These are phyloP conservation scores for Ischnura elegans DNA, from an alignment of 2,888 invertebrate species.

Conservation along the genomic window DNA sequence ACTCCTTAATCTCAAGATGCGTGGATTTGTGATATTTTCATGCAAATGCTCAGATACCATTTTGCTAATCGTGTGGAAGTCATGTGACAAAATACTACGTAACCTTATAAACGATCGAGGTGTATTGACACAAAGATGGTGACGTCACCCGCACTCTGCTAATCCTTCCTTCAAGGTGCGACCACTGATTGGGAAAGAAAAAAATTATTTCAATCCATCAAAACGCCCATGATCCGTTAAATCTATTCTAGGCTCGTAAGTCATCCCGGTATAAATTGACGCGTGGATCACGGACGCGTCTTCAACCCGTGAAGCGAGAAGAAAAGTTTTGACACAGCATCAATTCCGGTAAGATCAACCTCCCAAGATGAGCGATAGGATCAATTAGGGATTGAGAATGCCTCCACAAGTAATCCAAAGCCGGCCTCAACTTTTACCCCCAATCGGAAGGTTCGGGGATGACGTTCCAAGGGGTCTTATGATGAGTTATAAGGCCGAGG, in stretches of 20 bases:
- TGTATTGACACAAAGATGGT: too few relatives aligned
- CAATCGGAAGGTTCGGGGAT: neutral
- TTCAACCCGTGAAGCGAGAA: neutral
- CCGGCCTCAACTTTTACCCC: neutral
- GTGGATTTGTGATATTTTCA: too few relatives aligned
- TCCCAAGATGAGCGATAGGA: conserved; percentile 42
- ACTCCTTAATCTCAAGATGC: too few relatives aligned
- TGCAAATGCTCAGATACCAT: too few relatives aligned
- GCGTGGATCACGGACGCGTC: neutral
- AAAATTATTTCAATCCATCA: conserved; percentile 40
- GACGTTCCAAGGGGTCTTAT: too few relatives aligned
- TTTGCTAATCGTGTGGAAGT: too few relatives aligned
- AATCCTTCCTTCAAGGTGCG: neutral
- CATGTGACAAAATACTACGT: too few relatives aligned
- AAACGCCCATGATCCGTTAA: neutral
- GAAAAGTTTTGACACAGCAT: conserved; percentile 50
- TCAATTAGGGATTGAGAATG: conserved; percentile 35
- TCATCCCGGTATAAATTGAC: neutral
- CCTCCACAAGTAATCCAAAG: neutral
- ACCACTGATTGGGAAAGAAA: neutral
- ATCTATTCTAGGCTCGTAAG: conserved; percentile 55
- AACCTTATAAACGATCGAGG: too few relatives aligned
- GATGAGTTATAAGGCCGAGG: too few relatives aligned
- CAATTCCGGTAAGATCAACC: conserved; percentile 56
- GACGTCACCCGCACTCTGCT: neutral